A percentile compares a stretch with the other conserved stretches of the same genome.
Evolutionary conservation across 2,113 vertebrate species (phyloP).

Genomic region (Mastomys coucha): DNA sequence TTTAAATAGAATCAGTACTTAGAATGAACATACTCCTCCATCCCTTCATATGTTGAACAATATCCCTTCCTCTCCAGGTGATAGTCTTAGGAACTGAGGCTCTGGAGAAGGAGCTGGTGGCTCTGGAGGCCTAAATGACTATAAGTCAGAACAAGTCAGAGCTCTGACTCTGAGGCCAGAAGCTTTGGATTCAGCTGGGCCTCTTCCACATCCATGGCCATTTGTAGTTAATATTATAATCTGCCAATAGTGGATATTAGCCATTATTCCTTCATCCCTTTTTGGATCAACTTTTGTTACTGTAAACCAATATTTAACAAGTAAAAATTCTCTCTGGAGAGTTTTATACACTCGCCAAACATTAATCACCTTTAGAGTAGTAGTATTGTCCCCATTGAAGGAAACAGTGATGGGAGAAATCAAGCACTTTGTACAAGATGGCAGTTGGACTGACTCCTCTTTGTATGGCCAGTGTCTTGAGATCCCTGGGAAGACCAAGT

Average conservation of each 20-base stretch:
- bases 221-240: background rate
- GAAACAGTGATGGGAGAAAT: background rate
- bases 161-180: background rate
- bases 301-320: background rate
- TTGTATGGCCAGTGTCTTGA: background rate
- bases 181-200: background rate
- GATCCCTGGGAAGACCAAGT: background rate
- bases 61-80: too few species aligned
- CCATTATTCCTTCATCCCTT: background rate
- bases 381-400: background rate
- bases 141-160: background rate
- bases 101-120: background rate
- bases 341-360: background rate
- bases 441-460: background rate
- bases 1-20: background rate
- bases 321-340: background rate
- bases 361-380: background rate
- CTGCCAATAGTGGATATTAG: background rate
- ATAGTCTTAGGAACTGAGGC: too few species aligned
- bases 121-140: background rate
- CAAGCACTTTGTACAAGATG: background rate
- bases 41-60: background rate
- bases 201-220: background rate
- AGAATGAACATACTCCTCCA: background rate
- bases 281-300: background rate